Percentiles rank a stretch among this genome's conserved stretches.
phyloP scores from a whole-genome alignment of 2,888 invertebrate genomes.

The Clostera curtula region DNA sequence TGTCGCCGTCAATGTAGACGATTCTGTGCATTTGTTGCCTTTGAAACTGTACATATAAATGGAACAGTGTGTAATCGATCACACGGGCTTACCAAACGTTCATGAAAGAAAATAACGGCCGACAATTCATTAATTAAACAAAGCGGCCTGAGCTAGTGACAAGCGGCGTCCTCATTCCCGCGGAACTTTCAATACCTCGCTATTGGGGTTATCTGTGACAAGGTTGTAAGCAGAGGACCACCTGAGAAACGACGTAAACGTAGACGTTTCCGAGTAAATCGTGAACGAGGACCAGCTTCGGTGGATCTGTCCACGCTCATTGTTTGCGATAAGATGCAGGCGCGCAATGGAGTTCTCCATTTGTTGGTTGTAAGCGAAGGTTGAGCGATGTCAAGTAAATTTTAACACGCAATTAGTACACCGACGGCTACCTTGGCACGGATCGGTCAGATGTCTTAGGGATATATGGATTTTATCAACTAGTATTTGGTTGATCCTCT shows the following conservation, averaged over 20 bases:
- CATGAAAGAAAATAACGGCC: slow-evolving; percentile 27
- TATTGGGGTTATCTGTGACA: slow-evolving; percentile 63
- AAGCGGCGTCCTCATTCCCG: slow-evolving; percentile 51
- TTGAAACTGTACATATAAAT: slow-evolving; percentile 19
- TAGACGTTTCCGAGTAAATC: slow-evolving; percentile 54
- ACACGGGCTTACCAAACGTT: slow-evolving; percentile 20
- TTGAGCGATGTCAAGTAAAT: slow-evolving; percentile 67
- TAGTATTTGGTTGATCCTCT: too few species aligned
- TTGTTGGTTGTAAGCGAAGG: slow-evolving; percentile 45
- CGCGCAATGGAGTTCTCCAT: slow-evolving; percentile 31
- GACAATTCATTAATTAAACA: slow-evolving; percentile 49
- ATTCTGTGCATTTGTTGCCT: too few species aligned
- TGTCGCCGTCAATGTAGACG: too few species aligned
- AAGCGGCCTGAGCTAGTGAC: slow-evolving; percentile 33
- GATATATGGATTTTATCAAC: slow-evolving; percentile 29
- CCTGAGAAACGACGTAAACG: slow-evolving; percentile 56
- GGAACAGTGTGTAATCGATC: slow-evolving; percentile 24
- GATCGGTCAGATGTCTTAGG: slow-evolving; percentile 48
- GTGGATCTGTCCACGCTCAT: slow-evolving; percentile 30
- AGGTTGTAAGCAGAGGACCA: slow-evolving; percentile 57
- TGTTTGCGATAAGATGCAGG: slow-evolving; percentile 23
- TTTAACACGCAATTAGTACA: slow-evolving; percentile 70
- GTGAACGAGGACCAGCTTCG: slow-evolving; percentile 28
- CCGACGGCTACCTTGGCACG: slow-evolving; percentile 62
- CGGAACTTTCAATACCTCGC: slow-evolving; percentile 52